phyloP scores from a whole-genome alignment of 2,888 invertebrate genomes.

The Temnothorax ravouxi region DNA sequence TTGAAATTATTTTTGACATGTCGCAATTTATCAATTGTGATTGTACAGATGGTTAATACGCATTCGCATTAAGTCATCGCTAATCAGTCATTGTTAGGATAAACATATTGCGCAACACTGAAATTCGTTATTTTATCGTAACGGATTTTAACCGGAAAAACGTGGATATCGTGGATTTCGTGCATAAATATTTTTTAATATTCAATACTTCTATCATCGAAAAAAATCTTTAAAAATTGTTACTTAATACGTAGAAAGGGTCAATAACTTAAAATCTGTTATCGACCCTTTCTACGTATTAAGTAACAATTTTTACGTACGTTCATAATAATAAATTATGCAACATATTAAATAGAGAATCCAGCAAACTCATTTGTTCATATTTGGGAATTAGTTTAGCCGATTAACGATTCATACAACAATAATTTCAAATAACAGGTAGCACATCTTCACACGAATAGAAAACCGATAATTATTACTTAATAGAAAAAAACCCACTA shows the following conservation, averaged over 20 bases:
- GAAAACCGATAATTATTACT: slow-evolving; percentile 14
- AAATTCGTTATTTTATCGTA: background rate
- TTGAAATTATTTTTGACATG: background rate
- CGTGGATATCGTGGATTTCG: background rate
- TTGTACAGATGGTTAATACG: background rate
- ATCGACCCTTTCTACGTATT: background rate
- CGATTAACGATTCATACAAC: background rate
- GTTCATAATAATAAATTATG: background rate
- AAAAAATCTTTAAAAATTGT: background rate
- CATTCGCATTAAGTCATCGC: background rate
- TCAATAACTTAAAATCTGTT: too few relatives aligned
- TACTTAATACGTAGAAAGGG: background rate
- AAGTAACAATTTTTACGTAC: slow-evolving; percentile 16
- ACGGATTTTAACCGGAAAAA: background rate
- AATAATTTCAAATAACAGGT: background rate
- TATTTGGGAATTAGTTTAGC: background rate
- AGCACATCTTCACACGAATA: background rate
- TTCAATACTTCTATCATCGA: background rate
- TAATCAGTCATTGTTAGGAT: background rate
- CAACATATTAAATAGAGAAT: background rate
- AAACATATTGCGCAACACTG: background rate
- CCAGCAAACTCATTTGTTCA: background rate
- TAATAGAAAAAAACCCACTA: background rate
- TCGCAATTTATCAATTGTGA: background rate
- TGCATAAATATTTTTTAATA: background rate